Base-by-base conservation (phyloP, 2,888 invertebrate species). In the Caenorhabditis imperialis region DNA sequence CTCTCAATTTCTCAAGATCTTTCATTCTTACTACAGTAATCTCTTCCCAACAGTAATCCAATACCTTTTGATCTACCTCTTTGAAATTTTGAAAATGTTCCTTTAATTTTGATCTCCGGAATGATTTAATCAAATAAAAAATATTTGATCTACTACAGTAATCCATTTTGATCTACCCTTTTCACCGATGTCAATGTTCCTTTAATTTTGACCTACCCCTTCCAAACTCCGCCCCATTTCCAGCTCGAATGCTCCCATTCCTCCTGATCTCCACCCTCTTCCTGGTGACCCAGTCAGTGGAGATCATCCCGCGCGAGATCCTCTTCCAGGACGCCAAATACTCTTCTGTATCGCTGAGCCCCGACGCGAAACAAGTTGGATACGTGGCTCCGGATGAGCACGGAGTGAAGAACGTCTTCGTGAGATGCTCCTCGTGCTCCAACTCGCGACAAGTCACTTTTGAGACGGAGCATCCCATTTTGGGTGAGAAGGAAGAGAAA, bases 371-470 rank as follows among this genome's bases (percentile, higher is more conserved):
- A 75, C 62, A 78, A 35, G 72, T 86, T 38, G 86, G 80, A 2
- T 87, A 81, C 75, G 79, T 87, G 63, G 86, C 85, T 38, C 86
- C 86, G 4, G 86, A 87, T 71, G 86, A 85, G 54, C 77, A 77
- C 48, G 84, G 85, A 5, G 60, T 85, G 37, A 77, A 81, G 54
- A 87, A 87, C 51, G 84, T 87, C 18, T 87, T 77, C 77, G 78
- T 77, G n/a, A 73, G 82, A 40, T 86, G 86, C 63, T 79, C 84
- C 27, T 79, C 83, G 18, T 86, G 87, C 54, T 79, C 80, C 12
- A 78, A 78, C 54, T 82, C 82, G 1, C 62, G 80, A 54, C 82
- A 85, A 62, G 84, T 86, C 50, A 87, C 87, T 22, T 87, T 85
- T 55, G 87, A 87, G 57, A 77, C 67, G n/a, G 73, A 77, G 38